A percentile compares a stretch with the other conserved stretches of the same genome.
These are phyloP conservation scores for Torymus aiolomorphi DNA, from an alignment of 2,888 invertebrate species.

Conservation along the genomic window DNA sequence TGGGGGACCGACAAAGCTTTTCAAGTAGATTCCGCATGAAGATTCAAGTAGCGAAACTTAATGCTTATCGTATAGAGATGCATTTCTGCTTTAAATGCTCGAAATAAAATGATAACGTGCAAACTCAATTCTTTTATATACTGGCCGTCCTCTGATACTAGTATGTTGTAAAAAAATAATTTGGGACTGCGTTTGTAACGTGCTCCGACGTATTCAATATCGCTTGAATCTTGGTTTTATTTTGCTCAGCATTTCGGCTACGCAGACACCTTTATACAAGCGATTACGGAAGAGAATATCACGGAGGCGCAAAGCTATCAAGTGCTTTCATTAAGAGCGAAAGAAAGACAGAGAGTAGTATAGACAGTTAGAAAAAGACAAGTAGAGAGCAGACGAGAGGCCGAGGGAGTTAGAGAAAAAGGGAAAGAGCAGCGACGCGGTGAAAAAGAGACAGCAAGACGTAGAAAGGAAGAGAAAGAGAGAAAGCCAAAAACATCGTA, in stretches of 20 bases:
- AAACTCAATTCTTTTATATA: too few species aligned
- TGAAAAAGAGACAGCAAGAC: not conserved
- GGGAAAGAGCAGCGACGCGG: not conserved
- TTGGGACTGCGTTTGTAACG: too few species aligned
- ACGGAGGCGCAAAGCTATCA: slow-evolving; percentile 43
- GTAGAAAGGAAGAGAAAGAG: slow-evolving; percentile 34
- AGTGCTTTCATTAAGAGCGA: slow-evolving; percentile 46
- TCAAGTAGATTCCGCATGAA: too few species aligned
- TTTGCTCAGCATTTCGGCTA: not conserved
- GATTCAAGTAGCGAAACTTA: too few species aligned
- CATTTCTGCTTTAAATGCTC: too few species aligned
- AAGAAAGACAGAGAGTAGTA: slow-evolving; percentile 27
- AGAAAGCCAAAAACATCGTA: slow-evolving; percentile 48
- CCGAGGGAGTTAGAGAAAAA: not conserved
- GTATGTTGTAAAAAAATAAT: too few species aligned
- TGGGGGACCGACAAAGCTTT: too few species aligned
- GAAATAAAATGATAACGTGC: too few species aligned
- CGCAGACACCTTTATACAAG: not conserved
- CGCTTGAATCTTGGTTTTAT: slow-evolving; percentile 12
- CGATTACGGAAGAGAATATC: slow-evolving; percentile 28
- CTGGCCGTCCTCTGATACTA: too few species aligned
- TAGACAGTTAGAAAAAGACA: slow-evolving; percentile 43
- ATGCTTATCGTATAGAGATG: too few species aligned
- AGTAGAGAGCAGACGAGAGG: not conserved
- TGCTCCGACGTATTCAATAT: not conserved